These are phyloP conservation scores for Paralvinella palmiformis DNA, from an alignment of 1,140 invertebrate species.

Conservation along the genomic window DNA sequence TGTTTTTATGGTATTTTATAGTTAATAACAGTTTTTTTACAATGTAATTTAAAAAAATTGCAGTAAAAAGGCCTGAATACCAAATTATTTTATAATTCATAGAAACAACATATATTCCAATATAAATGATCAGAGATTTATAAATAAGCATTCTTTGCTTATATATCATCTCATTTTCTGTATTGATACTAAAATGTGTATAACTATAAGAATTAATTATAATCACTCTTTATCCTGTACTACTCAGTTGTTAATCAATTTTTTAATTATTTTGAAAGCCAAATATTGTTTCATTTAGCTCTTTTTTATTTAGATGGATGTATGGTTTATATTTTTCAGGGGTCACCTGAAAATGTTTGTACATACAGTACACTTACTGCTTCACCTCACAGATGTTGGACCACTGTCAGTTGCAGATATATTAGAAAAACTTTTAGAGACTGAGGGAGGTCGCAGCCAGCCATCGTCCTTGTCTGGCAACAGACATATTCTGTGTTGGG, in stretches of 20 bases:
- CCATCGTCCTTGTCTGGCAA: slow-evolving; percentile 32
- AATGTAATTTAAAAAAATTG: too few relatives aligned
- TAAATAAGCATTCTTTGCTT: too few relatives aligned
- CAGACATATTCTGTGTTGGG: slow-evolving; percentile 46
- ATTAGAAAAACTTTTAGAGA: slow-evolving; percentile 35
- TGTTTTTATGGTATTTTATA: too few relatives aligned
- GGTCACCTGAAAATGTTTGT: slow-evolving; percentile 46
- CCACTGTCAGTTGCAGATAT: slow-evolving; percentile 37
- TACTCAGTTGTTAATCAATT: background rate
- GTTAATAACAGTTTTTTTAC: too few relatives aligned
- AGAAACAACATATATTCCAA: too few relatives aligned
- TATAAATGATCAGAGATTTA: too few relatives aligned
- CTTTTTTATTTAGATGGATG: background rate
- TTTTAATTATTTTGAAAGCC: background rate
- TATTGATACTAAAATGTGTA: too few relatives aligned
- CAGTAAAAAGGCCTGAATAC: too few relatives aligned
- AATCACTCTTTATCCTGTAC: too few relatives aligned
- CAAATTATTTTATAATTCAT: too few relatives aligned
- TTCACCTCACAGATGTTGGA: slow-evolving; percentile 33
- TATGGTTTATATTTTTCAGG: slow-evolving; percentile 28
- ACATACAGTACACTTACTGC: slow-evolving; percentile 44
- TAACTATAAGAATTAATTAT: too few relatives aligned
- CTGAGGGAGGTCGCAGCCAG: slow-evolving; percentile 39
- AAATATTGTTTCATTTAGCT: background rate
- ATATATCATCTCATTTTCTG: too few relatives aligned